A percentile compares a stretch with the other conserved stretches of the same genome.
These are phyloP conservation scores for Nephrotoma flavescens DNA, from an alignment of 2,888 invertebrate genomes.

Conservation along the genomic window DNA sequence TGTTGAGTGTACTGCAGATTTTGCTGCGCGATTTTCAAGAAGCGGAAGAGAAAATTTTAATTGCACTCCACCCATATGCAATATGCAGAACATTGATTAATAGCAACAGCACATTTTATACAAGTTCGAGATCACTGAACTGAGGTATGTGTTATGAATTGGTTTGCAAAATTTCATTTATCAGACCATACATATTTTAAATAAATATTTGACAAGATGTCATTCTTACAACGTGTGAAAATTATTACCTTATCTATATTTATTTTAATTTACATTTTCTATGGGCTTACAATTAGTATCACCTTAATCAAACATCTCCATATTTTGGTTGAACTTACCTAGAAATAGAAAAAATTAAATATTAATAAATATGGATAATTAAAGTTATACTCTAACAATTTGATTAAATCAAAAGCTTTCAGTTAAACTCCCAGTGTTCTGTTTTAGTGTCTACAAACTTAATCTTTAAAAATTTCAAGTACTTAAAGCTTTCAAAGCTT, in stretches of 20 bases:
- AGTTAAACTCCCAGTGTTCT: no score
- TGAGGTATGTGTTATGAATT: not conserved
- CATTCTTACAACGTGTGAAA: not conserved
- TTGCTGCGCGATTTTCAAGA: not conserved
- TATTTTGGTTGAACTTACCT: no score
- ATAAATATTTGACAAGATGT: not conserved
- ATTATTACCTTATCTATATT: not conserved
- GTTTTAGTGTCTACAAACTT: no score
- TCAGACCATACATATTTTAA: not conserved
- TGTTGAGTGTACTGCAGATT: not conserved
- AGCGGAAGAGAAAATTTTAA: not conserved
- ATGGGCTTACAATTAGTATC: no score
- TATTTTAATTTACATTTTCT: not conserved
- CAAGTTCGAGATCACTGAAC: not conserved
- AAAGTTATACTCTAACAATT: no score
- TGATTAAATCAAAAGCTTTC: no score
- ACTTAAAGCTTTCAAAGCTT: no score
- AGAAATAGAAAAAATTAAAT: no score
- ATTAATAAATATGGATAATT: no score
- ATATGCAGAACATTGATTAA: not conserved
- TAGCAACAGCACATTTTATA: not conserved
- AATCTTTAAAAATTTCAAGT: no score
- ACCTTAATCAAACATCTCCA: no score
- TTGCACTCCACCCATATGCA: not conserved
- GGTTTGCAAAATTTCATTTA: not conserved